These are phyloP conservation scores for Ormyrus thymus DNA, from an alignment of 2,888 invertebrate species.

Conservation along the genomic window DNA sequence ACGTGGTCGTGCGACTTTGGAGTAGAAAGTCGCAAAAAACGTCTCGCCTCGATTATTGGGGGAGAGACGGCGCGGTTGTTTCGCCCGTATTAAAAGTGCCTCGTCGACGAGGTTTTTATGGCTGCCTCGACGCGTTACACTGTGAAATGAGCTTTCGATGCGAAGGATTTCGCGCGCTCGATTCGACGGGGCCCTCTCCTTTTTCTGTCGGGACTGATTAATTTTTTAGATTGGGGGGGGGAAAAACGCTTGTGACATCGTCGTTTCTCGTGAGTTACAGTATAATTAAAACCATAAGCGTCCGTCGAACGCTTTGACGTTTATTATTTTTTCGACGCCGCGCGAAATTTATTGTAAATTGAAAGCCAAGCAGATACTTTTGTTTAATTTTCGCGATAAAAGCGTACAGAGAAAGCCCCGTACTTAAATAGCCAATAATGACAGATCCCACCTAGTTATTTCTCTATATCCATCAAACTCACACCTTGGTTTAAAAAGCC, in stretches of 20 bases:
- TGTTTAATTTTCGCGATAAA: too few species aligned
- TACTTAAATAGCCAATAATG: too few species aligned
- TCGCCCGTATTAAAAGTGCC: conserved; percentile 9
- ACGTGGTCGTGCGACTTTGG: not conserved
- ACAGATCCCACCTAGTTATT: too few species aligned
- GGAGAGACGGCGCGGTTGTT: conserved; percentile 2
- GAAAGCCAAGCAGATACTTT: not conserved
- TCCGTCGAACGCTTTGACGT: not conserved
- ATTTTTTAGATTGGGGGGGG: too few species aligned
- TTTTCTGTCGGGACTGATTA: not conserved
- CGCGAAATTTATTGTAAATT: not conserved
- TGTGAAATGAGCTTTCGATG: conserved; percentile 5
- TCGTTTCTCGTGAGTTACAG: too few species aligned
- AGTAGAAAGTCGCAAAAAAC: conserved; percentile 32
- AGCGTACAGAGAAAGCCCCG: too few species aligned
- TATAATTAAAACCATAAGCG: not conserved
- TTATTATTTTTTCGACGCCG: not conserved
- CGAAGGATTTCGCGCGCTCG: not conserved
- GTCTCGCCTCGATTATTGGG: not conserved
- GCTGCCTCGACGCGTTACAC: not conserved
- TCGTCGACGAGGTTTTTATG: conserved; percentile 22
- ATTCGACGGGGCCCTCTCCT: not conserved
- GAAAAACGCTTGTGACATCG: not conserved
- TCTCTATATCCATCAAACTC: too few species aligned
- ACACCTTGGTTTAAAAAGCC: too few species aligned